These are phyloP conservation scores for Aphrophora alni DNA, from an alignment of 2,888 invertebrate species.

Conservation along the genomic window DNA sequence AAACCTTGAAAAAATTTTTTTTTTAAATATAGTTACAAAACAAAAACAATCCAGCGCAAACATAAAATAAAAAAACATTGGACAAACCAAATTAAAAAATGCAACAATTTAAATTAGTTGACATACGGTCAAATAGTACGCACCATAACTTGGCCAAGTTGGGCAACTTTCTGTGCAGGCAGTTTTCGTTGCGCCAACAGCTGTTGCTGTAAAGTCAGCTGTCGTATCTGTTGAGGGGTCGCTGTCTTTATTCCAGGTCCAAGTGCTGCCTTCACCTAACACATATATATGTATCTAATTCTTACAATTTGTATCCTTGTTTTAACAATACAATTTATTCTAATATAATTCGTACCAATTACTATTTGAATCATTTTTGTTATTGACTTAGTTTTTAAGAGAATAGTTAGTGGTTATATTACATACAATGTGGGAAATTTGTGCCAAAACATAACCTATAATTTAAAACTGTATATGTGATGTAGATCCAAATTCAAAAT, in stretches of 20 bases:
- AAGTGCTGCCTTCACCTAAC: slow-evolving; percentile 49
- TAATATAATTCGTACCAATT: neutral
- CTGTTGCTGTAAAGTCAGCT: slow-evolving; percentile 64
- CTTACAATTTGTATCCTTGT: neutral
- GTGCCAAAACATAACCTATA: too few species aligned
- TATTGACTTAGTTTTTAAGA: neutral
- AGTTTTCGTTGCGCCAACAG: slow-evolving; percentile 61
- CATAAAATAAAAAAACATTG: too few species aligned
- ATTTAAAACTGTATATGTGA: too few species aligned
- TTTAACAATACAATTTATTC: neutral
- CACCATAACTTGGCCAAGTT: slow-evolving; percentile 62
- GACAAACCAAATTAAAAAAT: too few species aligned
- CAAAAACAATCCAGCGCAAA: too few species aligned
- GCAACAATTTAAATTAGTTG: neutral
- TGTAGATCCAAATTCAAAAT: too few species aligned
- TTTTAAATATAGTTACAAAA: too few species aligned
- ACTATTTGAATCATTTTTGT: too few species aligned
- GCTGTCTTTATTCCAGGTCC: slow-evolving; percentile 61
- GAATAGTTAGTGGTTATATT: too few species aligned
- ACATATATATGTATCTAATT: neutral
- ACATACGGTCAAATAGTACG: slow-evolving; percentile 44
- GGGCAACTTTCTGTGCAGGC: slow-evolving; percentile 67
- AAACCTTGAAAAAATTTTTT: too few species aligned
- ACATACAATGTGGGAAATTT: too few species aligned
- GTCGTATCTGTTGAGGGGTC: slow-evolving; percentile 70